These are phyloP conservation scores for Aphaenogaster ashmeadi DNA, from an alignment of 1,140 invertebrate species.

Conservation along the genomic window DNA sequence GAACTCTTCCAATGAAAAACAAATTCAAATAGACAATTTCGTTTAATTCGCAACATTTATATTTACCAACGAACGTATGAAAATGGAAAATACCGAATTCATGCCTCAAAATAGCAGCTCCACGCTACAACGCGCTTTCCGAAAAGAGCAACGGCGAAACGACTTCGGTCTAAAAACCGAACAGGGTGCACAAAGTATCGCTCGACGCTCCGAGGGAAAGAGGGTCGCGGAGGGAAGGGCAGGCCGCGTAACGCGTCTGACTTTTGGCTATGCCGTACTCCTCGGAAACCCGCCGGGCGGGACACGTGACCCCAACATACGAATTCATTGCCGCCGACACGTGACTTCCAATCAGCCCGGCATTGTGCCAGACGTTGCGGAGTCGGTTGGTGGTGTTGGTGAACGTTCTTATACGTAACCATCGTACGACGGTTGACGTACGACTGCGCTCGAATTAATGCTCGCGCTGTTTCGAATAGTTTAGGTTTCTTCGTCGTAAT, in stretches of 20 bases:
- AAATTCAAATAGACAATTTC: neutral
- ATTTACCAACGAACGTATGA: neutral
- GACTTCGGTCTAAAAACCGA: constrained; percentile 11
- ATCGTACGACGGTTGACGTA: neutral
- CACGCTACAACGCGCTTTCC: neutral
- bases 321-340: constrained; percentile 80
- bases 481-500: constrained; percentile 12
- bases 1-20: neutral
- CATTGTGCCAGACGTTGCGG: constrained; percentile 71
- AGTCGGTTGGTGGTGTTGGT: constrained; percentile 22
- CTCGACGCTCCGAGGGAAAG: neutral
- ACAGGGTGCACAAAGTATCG: neutral
- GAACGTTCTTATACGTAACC: constrained; percentile 31
- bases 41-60: neutral
- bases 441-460: constrained; percentile 20
- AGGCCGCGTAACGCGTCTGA: constrained; percentile 60
- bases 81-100: neutral
- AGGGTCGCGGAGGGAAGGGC: constrained; percentile 5
- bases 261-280: constrained; percentile 68
- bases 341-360: constrained; percentile 79
- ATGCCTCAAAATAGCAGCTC: neutral
- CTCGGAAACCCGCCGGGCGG: constrained; percentile 73
- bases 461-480: neutral
- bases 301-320: constrained; percentile 79
- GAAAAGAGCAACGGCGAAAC: constrained; percentile 50